phyloP scores from a whole-genome alignment of 2,113 vertebrate species.

The Eonycteris spelaea region DNA sequence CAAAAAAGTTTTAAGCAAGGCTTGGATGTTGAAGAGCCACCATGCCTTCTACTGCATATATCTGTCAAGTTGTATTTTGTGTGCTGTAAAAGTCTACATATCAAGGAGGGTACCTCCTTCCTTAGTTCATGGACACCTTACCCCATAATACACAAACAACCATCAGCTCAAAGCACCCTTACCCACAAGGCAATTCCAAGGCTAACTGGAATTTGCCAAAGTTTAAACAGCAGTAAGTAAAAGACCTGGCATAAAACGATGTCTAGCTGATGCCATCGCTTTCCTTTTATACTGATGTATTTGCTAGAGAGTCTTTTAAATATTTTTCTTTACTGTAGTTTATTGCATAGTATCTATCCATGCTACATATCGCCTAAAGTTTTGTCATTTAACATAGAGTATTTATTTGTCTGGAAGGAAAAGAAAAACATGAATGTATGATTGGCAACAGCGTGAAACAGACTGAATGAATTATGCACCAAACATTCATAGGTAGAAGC shows the following conservation, averaged over 20 bases:
- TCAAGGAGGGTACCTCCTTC: neutral
- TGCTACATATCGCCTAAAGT: neutral
- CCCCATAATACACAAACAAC: neutral
- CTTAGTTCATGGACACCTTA: neutral
- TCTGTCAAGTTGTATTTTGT: neutral
- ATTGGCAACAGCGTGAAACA: neutral
- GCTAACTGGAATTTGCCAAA: neutral
- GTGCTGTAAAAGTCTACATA: neutral
- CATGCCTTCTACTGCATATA: neutral
- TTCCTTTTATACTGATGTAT: neutral
- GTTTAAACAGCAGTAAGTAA: neutral
- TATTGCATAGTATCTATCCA: neutral
- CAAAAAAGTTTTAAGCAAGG: neutral
- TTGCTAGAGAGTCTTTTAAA: neutral
- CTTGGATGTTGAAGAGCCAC: neutral
- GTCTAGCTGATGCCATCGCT: neutral
- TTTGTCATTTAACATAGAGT: neutral
- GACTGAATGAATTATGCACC: neutral
- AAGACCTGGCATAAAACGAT: neutral
- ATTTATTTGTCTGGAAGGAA: neutral
- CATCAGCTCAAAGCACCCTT: neutral
- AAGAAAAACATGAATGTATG: neutral
- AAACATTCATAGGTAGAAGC: neutral
- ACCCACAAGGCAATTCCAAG: neutral
- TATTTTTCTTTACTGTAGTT: neutral